These are phyloP conservation scores for Pontoporia blainvillei DNA, from an alignment of 2,113 vertebrate species.

Conservation along the genomic window DNA sequence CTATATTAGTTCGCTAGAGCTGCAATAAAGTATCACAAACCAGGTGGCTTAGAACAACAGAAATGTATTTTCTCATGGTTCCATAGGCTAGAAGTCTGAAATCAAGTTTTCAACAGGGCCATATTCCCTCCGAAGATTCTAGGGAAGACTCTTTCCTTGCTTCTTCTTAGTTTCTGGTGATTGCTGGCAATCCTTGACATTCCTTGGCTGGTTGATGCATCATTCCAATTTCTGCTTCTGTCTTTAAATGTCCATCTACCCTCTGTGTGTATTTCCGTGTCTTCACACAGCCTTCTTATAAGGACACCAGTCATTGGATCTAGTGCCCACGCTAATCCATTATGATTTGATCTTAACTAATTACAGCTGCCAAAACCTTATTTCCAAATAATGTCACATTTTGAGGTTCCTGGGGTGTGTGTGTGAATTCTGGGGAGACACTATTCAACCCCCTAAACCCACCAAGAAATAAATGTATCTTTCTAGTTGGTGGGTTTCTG, in stretches of 20 bases:
- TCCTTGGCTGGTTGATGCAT: neutral
- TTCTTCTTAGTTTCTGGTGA: neutral
- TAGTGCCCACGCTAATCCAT: neutral
- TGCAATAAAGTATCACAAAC: neutral
- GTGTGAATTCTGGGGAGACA: neutral
- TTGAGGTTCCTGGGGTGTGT: neutral
- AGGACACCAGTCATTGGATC: neutral
- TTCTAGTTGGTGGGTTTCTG: neutral
- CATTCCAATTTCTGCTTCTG: neutral
- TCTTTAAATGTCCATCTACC: neutral
- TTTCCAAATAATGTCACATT: slow-evolving; percentile 5
- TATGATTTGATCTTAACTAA: neutral
- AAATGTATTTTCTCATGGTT: neutral
- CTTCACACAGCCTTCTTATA: neutral
- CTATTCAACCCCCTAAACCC: neutral
- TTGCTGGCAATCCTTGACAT: neutral
- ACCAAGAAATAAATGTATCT: neutral
- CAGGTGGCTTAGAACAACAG: neutral
- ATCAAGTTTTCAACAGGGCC: neutral
- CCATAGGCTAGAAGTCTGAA: neutral
- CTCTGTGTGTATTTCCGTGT: neutral
- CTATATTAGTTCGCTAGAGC: neutral
- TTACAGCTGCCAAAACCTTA: neutral
- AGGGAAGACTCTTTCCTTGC: neutral
- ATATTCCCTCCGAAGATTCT: neutral